Evolutionary conservation across 2,797 vertebrate species (phyloP).

Genomic region (Molossus molossus): DNA sequence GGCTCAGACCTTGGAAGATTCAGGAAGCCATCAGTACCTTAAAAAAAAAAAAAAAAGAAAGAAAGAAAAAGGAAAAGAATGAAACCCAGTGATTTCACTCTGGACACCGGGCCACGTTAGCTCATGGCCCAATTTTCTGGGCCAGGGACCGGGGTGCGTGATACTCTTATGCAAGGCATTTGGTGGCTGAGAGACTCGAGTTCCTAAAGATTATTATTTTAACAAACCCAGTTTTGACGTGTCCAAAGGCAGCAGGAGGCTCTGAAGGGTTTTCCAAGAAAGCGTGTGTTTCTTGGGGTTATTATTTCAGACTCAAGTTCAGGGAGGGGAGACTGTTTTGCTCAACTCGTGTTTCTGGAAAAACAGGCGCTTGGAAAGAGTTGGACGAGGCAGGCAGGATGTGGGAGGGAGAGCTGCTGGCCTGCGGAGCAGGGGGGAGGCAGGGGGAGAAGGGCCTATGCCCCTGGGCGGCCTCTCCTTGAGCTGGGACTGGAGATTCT

Average conservation of each 20-base stretch:
- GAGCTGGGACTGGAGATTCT: conserved; percentile 70
- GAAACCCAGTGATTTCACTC: neutral
- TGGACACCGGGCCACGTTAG: neutral
- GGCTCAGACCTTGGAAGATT: neutral
- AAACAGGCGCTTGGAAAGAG: conserved; percentile 87
- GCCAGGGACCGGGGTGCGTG: conserved; percentile 64
- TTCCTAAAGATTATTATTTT: conserved; percentile 89
- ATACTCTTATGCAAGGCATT: conserved; percentile 82
- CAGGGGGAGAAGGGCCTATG: conserved; percentile 75
- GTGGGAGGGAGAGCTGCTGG: conserved; percentile 85
- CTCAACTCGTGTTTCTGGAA: conserved; percentile 89
- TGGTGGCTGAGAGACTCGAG: conserved; percentile 78
- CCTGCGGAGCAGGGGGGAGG: conserved; percentile 77
- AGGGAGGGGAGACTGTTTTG: conserved; percentile 86
- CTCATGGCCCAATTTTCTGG: conserved; percentile 67
- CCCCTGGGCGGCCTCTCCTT: conserved; percentile 68
- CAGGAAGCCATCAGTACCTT: neutral
- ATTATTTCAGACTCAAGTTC: conserved; percentile 89
- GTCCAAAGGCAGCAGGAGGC: conserved; percentile 88
- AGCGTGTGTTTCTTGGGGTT: conserved; percentile 86
- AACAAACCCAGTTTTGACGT: conserved; percentile 87
- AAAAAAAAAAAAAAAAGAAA: no score
- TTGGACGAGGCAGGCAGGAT: conserved; percentile 84
- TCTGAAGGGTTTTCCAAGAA: conserved; percentile 89
- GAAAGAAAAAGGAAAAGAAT: neutral